Percentiles rank a stretch among this genome's conserved stretches.
phyloP scores from a whole-genome alignment of 2,888 invertebrate species.

The Heliconius aoede region DNA sequence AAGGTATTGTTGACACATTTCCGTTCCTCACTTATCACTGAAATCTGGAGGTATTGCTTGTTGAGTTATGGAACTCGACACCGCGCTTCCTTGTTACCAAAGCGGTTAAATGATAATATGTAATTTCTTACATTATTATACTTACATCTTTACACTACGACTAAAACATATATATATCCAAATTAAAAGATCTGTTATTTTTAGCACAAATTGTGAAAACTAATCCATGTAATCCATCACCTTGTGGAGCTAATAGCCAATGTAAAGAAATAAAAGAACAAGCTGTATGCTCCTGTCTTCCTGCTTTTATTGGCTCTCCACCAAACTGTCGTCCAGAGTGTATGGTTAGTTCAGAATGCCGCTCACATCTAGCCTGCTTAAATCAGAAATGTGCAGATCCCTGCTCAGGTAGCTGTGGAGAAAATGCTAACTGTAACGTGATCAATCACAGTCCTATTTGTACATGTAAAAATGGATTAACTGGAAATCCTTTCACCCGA shows the following conservation, averaged over 20 bases:
- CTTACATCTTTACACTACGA: too few species aligned
- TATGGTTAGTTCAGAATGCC: slow-evolving; percentile 87
- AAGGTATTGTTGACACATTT: too few species aligned
- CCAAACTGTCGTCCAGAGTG: slow-evolving; percentile 90
- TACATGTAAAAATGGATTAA: slow-evolving; percentile 87
- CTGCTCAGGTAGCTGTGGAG: slow-evolving; percentile 85
- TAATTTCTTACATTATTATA: too few species aligned
- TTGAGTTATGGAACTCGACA: too few species aligned
- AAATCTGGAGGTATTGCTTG: not conserved
- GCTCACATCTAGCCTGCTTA: slow-evolving; percentile 86
- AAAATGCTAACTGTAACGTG: slow-evolving; percentile 85
- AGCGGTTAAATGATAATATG: too few species aligned
- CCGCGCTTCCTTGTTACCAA: too few species aligned
- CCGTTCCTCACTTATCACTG: not conserved
- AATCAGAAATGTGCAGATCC: slow-evolving; percentile 89
- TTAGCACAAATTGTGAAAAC: slow-evolving; percentile 64
- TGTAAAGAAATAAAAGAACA: slow-evolving; percentile 88
- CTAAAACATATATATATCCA: not conserved
- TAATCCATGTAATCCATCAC: slow-evolving; percentile 80
- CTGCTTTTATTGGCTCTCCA: slow-evolving; percentile 86
- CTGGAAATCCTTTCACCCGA: slow-evolving; percentile 90
- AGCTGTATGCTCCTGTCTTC: slow-evolving; percentile 88
- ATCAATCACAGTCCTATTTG: slow-evolving; percentile 90
- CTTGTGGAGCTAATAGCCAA: slow-evolving; percentile 90
- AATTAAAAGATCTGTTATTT: slow-evolving; percentile 48